A percentile compares a stretch with the other conserved stretches of the same genome.
phyloP scores from a whole-genome alignment of 30 jellyfish, hydroid and myxozoan species.

The Euphysa ruthae region DNA sequence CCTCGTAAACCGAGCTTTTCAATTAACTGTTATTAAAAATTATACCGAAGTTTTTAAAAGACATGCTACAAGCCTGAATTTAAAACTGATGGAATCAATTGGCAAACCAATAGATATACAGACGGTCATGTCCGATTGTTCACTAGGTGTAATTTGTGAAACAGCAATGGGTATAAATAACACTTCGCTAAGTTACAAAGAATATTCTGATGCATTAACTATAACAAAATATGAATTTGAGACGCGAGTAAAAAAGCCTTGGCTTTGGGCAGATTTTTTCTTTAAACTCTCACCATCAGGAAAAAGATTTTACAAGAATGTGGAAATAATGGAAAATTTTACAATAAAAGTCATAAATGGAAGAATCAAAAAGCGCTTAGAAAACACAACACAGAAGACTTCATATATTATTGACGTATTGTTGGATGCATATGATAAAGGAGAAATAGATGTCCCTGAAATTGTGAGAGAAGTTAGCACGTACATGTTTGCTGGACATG shows the following conservation, averaged over 20 bases:
- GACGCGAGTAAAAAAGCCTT: slow-evolving; percentile 19
- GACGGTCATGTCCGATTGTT: not conserved
- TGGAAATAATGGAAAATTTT: slow-evolving; percentile 13
- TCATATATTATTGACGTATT: slow-evolving; percentile 15
- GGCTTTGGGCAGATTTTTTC: slow-evolving; percentile 38
- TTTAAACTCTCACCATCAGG: slow-evolving; percentile 16
- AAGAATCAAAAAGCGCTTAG: not conserved
- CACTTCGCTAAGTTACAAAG: slow-evolving; percentile 46
- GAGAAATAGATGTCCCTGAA: slow-evolving; percentile 46
- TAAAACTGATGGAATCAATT: slow-evolving; percentile 2
- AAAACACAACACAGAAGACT: not conserved
- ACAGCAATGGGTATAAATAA: slow-evolving; percentile 87
- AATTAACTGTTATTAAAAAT: slow-evolving; percentile 57
- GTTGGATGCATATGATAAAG: slow-evolving; percentile 30
- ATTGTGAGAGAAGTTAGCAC: slow-evolving; percentile 45
- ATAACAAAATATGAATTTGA: not conserved
- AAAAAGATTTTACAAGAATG: not conserved
- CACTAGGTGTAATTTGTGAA: slow-evolving; percentile 34
- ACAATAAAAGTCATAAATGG: slow-evolving; percentile 18
- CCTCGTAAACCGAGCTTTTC: slow-evolving; percentile 71
- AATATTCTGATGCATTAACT: slow-evolving; percentile 57
- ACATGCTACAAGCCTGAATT: slow-evolving; percentile 41
- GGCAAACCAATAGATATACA: slow-evolving; percentile 18
- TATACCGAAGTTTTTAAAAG: slow-evolving; percentile 42
- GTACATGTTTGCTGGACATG: slow-evolving; percentile 74